Evolutionary conservation across 2,888 invertebrate genomes (phyloP).

Genomic region (Reticulitermes lucifugus): DNA sequence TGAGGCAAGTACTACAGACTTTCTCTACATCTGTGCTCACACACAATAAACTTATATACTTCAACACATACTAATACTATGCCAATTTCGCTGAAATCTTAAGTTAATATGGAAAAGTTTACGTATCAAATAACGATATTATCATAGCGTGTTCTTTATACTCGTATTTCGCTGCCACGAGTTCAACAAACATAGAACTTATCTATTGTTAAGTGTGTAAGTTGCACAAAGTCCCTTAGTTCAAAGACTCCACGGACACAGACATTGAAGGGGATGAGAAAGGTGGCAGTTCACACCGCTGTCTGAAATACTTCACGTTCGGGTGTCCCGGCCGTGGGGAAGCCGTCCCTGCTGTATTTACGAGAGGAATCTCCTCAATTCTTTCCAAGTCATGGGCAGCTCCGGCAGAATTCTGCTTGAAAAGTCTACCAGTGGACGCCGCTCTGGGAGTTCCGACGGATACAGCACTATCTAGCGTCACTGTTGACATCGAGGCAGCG

Average conservation of each 20-base stretch:
- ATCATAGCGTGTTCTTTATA: too few species aligned
- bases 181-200: not conserved
- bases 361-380: constrained; percentile 73
- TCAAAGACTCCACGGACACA: constrained; percentile 62
- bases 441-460: not conserved
- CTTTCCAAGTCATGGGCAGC: constrained; percentile 76
- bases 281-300: constrained; percentile 46
- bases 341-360: not conserved
- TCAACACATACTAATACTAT: too few species aligned
- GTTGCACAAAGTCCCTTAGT: constrained; percentile 46
- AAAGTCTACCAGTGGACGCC: constrained; percentile 60
- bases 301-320: constrained; percentile 40
- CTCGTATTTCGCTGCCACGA: not conserved
- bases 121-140: too few species aligned
- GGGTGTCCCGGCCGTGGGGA: constrained; percentile 53
- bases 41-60: too few species aligned
- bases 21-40: too few species aligned
- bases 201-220: not conserved
- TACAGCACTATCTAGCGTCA: constrained; percentile 34
- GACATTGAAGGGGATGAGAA: constrained; percentile 59
- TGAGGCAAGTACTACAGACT: too few species aligned
- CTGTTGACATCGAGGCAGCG: constrained; percentile 53
- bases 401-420: constrained; percentile 77
- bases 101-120: too few species aligned
- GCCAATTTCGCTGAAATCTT: too few species aligned